Conservation (phyloP, 2,888 invertebrate genomes). For the Pristionchus maxplancki region DNA sequence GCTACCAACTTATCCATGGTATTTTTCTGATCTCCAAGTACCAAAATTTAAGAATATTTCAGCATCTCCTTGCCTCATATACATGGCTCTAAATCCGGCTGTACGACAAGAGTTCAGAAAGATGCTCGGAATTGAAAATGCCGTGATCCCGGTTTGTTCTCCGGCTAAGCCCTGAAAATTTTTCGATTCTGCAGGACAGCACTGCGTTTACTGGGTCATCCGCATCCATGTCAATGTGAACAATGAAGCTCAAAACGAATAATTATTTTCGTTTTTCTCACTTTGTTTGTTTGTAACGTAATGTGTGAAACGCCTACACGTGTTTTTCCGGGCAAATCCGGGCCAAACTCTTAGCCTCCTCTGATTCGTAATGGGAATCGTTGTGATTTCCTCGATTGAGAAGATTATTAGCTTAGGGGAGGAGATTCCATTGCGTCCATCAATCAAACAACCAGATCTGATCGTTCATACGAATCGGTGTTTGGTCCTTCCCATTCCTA, state of each 20-base stretch:
- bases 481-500: neutral
- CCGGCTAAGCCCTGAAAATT: neutral
- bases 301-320: too few species aligned
- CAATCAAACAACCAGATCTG: neutral
- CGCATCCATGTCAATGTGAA: neutral
- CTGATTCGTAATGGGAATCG: neutral
- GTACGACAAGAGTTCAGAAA: neutral
- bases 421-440: neutral
- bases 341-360: too few species aligned
- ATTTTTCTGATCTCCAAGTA: neutral
- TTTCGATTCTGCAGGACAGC: neutral
- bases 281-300: too few species aligned
- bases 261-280: too few species aligned
- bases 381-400: neutral
- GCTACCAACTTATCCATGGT: neutral
- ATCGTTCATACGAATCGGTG: neutral
- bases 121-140: neutral
- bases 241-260: too few species aligned
- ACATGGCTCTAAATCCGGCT: neutral
- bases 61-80: neutral
- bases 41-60: too few species aligned
- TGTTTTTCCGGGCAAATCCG: too few species aligned
- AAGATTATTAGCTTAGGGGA: neutral
- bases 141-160: neutral
- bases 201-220: neutral